Evolutionary conservation across 2,888 invertebrate genomes (phyloP).

Genomic region (Acanthosepion esculentum): DNA sequence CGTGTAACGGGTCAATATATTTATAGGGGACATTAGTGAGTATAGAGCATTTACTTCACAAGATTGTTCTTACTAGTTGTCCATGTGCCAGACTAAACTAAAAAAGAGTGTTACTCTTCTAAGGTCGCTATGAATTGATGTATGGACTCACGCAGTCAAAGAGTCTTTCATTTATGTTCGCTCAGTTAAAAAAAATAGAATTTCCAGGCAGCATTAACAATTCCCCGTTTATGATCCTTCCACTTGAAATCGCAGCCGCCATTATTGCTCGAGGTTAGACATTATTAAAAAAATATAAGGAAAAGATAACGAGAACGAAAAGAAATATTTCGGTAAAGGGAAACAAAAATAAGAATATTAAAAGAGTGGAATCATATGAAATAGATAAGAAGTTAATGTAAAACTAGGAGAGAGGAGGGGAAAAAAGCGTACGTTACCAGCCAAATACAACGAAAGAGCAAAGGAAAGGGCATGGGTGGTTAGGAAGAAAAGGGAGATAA

Average conservation of each 20-base stretch:
- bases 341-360: not conserved
- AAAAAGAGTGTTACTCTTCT: too few relatives aligned
- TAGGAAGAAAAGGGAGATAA: too few relatives aligned
- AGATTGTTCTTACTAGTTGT: too few relatives aligned
- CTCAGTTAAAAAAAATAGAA: not conserved
- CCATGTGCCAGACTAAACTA: too few relatives aligned
- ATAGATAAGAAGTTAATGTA: not conserved
- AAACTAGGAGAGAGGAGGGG: not conserved
- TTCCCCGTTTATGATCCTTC: not conserved
- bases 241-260: not conserved
- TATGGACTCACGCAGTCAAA: too few relatives aligned
- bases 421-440: not conserved
- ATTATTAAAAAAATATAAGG: not conserved
- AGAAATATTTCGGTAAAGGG: not conserved
- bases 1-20: too few relatives aligned
- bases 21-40: too few relatives aligned
- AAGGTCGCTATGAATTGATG: too few relatives aligned
- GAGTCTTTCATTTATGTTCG: too few relatives aligned
- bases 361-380: not conserved
- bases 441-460: too few relatives aligned
- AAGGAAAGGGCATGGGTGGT: too few relatives aligned
- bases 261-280: not conserved
- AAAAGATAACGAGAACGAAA: not conserved
- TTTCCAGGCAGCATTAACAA: not conserved
- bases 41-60: too few relatives aligned